Conservation (phyloP, 2,888 invertebrate species). For the Lysandra bellargus region DNA sequence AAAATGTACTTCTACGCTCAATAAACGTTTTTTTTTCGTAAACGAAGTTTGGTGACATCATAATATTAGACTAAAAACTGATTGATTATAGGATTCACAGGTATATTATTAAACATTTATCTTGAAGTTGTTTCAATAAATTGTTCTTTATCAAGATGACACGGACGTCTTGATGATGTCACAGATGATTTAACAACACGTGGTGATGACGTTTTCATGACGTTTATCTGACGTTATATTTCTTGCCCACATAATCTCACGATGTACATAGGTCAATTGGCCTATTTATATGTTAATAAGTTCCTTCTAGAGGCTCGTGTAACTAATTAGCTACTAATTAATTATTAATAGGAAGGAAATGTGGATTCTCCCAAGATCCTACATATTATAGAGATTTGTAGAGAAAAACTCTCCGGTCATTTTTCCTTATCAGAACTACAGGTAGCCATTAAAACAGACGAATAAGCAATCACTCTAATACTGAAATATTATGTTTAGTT, state of each 20-base stretch:
- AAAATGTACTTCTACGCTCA: not conserved
- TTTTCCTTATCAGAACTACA: not conserved
- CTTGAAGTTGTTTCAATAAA: not conserved
- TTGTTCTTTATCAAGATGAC: not conserved
- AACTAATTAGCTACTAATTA: not conserved
- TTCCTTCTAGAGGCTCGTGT: not conserved
- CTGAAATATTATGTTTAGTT: too few relatives aligned
- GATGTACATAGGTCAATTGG: constrained; percentile 2
- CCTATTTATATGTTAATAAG: not conserved
- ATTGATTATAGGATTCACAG: too few relatives aligned
- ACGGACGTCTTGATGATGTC: not conserved
- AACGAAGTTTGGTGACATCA: not conserved
- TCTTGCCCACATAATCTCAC: not conserved
- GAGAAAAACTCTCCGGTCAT: not conserved
- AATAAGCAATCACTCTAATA: too few relatives aligned
- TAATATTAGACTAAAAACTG: too few relatives aligned
- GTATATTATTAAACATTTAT: not conserved
- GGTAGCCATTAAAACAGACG: too few relatives aligned
- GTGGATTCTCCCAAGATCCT: not conserved
- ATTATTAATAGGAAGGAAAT: not conserved
- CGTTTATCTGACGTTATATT: not conserved
- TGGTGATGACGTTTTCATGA: not conserved
- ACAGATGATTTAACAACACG: not conserved
- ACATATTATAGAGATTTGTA: not conserved
- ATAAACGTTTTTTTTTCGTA: not conserved